Conservation (phyloP, 1,140 invertebrate genomes). For the Chrysopa pallens region DNA sequence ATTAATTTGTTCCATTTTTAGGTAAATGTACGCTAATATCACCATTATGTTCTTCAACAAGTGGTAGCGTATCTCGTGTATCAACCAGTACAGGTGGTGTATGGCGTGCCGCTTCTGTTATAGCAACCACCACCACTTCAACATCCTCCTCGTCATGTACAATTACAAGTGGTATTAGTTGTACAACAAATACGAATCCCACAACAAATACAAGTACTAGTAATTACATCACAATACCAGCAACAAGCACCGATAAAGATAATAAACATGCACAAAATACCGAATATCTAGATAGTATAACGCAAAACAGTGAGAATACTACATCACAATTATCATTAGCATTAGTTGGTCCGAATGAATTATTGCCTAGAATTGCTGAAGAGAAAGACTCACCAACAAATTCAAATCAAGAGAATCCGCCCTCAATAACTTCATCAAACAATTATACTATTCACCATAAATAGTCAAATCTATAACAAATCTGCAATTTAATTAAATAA, state of each 20-base stretch:
- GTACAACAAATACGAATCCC: constrained; percentile 7
- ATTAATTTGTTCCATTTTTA: constrained; percentile 2
- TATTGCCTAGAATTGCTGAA: constrained; percentile 55
- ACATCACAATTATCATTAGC: constrained; percentile 15
- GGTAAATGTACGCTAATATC: constrained; percentile 38
- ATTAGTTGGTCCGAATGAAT: constrained; percentile 26
- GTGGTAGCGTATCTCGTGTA: constrained; percentile 5
- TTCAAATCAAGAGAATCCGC: no score
- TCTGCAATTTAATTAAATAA: no score
- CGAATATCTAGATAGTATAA: constrained; percentile 10
- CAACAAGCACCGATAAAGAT: constrained; percentile 1
- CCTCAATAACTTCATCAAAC: no score
- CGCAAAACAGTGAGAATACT: constrained; percentile 2
- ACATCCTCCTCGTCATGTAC: no score
- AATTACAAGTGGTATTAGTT: constrained; percentile 5
- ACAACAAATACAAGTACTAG: background rate
- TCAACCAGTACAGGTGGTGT: constrained; percentile 19
- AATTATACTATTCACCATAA: no score
- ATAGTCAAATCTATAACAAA: no score
- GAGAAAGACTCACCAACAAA: constrained; percentile 69
- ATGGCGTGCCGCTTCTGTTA: constrained; percentile 19
- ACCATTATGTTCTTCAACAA: constrained; percentile 30
- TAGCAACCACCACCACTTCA: constrained; percentile 8
- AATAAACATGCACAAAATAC: constrained; percentile 4
- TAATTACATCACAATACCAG: background rate